Evolutionary conservation across 1,140 invertebrate species (phyloP), one percentile per base, ranked within the genome.

Genomic region (Lepidurus arcticus): DNA sequence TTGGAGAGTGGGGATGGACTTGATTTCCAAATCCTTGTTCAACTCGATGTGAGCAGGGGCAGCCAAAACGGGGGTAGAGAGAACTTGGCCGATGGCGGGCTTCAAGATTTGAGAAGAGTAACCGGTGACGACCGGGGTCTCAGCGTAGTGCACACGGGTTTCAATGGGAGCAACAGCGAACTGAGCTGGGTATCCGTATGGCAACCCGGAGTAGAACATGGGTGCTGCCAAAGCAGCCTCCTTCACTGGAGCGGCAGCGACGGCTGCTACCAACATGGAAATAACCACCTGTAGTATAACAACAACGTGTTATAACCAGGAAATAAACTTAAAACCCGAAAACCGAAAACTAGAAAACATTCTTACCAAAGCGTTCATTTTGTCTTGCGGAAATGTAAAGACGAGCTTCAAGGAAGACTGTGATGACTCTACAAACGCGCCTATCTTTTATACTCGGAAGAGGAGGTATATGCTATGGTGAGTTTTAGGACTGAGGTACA

Each of bases 111-210:
- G 85, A 45, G 85, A 84, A 75, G 85, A 84, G 79, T 86, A 85
- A 76, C 87, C 86, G 75, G 86, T 85, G 75, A 86, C 83, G 34
- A 87, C 86, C 81, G 85, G 84, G 44, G 81, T 83, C 53, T 80
- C 75, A 42, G 82, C 85, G 84, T 83, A 85, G 83, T 77, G 85
- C 82, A 80, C 84, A 83, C 78, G 84, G 82, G 86, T 86, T 44
- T 85, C 81, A 21, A 83, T 82, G 76, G 78, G 74, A 45, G 75
- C 43, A 0, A 42, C 76, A 24, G 76, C 76, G 11, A 24, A 9
- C 16, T 16, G 44, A 16, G 65, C 43, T 3, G 21, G 44, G 76
- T 42, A 16, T 43, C 42, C 45, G 16, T 47, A 47, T 1, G 4
- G 45, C 34, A 47, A 47, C 44, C 16, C 44, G 53, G 21, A 26